A percentile compares a stretch with the other conserved stretches of the same genome.
phyloP scores from a whole-genome alignment of 2,797 vertebrate species.

The Lutra lutra region DNA sequence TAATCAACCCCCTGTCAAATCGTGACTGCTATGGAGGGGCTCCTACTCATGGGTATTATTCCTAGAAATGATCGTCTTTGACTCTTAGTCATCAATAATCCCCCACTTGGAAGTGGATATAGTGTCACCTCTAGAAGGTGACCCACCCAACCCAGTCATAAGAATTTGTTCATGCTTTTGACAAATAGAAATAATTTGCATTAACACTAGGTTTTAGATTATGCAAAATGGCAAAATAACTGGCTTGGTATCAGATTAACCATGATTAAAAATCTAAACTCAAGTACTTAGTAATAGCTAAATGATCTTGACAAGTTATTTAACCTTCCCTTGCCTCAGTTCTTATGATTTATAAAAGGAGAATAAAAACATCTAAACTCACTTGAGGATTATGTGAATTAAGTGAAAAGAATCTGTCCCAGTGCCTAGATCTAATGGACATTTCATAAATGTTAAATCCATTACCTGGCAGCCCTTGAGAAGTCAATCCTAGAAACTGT shows the following conservation, averaged over 20 bases:
- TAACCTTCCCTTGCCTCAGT: neutral
- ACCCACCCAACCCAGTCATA: neutral
- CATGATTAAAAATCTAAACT: conserved; percentile 20
- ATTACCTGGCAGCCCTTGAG: neutral
- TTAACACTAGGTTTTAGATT: conserved; percentile 7
- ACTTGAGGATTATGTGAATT: conserved; percentile 1
- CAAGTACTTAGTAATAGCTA: conserved; percentile 15
- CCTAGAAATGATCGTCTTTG: neutral
- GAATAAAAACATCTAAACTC: conserved; percentile 1
- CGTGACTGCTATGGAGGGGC: neutral
- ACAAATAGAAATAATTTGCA: neutral
- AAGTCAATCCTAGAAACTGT: neutral
- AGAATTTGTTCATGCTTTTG: conserved; percentile 6
- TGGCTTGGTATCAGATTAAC: neutral
- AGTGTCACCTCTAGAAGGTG: neutral
- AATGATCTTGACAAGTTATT: conserved; percentile 21
- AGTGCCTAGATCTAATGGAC: neutral
- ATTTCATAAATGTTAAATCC: conserved; percentile 27
- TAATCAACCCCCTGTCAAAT: neutral
- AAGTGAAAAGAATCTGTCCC: neutral
- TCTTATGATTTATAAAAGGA: neutral
- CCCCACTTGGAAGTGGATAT: neutral
- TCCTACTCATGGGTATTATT: neutral
- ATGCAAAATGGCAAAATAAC: conserved; percentile 4
- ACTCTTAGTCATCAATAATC: neutral